Percentiles rank a stretch among this genome's conserved stretches.
Evolutionary conservation across 2,888 invertebrate species (phyloP).

Genomic region (Flexamia atlantica): DNA sequence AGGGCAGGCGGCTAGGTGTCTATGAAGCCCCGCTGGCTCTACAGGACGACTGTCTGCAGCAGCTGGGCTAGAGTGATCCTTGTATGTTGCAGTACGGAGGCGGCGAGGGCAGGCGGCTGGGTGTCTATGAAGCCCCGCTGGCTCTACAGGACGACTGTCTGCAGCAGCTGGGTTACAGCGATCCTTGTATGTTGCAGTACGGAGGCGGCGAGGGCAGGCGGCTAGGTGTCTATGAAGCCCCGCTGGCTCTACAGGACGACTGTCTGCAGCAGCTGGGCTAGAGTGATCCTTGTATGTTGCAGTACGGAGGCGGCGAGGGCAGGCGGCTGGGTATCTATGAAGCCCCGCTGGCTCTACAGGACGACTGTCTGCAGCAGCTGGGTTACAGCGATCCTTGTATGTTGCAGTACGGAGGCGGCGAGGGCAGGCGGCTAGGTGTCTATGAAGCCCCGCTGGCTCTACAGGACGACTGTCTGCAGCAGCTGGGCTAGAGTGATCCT

Average conservation of each 20-base stretch:
- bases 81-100: conserved; percentile 76
- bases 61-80: conserved; percentile 79
- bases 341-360: conserved; percentile 80
- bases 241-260: not conserved
- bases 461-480: no score
- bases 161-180: no score
- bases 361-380: conserved; percentile 78
- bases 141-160: conserved; percentile 81
- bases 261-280: conserved; percentile 1
- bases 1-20: conserved; percentile 77
- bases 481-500: no score
- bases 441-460: no score
- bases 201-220: not conserved
- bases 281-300: conserved; percentile 68
- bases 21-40: conserved; percentile 79
- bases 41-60: conserved; percentile 80
- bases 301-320: conserved; percentile 80
- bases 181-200: not conserved
- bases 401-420: no score
- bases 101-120: conserved; percentile 74
- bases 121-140: conserved; percentile 60
- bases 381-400: conserved; percentile 80
- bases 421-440: no score
- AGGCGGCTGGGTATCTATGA: conserved; percentile 78
- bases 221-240: not conserved